phyloP scores from a whole-genome alignment of 2,113 vertebrate genomes.

The Zosterops japonicus region DNA sequence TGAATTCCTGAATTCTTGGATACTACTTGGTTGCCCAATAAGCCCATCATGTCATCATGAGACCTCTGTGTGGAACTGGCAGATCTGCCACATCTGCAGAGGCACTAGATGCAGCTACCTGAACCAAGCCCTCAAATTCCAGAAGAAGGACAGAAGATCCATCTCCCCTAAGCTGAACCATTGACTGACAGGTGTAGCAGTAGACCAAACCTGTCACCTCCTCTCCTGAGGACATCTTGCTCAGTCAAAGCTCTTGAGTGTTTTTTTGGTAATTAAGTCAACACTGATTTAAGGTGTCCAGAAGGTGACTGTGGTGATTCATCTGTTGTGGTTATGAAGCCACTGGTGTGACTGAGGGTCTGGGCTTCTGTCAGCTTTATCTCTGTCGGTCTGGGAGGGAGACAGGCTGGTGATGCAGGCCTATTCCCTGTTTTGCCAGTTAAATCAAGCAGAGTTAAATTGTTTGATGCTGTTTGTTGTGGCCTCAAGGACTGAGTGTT shows the following conservation, averaged over 20 bases:
- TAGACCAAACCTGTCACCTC: neutral
- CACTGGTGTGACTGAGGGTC: neutral
- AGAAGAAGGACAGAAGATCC: neutral
- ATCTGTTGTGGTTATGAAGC: neutral
- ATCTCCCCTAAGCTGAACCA: neutral
- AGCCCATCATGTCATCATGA: neutral
- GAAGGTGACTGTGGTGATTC: accelerated
- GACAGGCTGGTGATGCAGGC: neutral
- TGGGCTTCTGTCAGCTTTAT: neutral
- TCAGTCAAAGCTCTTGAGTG: neutral
- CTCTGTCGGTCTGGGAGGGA: neutral
- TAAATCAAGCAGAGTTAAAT: neutral
- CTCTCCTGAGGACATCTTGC: neutral
- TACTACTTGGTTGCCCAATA: neutral
- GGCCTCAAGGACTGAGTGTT: neutral
- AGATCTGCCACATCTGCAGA: neutral
- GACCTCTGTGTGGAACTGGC: neutral
- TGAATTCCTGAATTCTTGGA: neutral
- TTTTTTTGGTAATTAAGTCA: neutral
- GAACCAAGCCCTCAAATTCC: neutral
- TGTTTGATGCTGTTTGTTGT: neutral
- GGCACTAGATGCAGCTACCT: neutral
- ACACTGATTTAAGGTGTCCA: neutral
- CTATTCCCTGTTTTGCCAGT: neutral
- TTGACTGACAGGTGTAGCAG: neutral